Base-by-base conservation (phyloP, 2,113 vertebrate species). In the Brachirus orientalis region DNA sequence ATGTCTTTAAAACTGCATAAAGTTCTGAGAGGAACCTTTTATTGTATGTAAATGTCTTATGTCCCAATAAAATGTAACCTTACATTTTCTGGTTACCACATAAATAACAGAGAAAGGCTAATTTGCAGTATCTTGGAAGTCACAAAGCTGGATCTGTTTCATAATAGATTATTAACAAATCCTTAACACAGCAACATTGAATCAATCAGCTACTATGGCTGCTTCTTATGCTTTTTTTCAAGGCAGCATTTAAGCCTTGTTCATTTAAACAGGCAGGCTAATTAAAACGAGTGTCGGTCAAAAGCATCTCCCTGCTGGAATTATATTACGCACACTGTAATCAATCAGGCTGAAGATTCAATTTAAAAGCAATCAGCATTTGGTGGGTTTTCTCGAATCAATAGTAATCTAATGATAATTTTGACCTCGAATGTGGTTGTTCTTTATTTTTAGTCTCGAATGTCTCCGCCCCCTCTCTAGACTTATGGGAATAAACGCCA, bases 301-400 rank as follows among this genome's bases (percentile, higher is more conserved):
- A 80, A 88, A 79, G 63, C 38, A 22, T 61, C 79, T 76, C 60
- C 55, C 28, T 6, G 22, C 55, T 51, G 62, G 80, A 88, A 89
- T 89, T 80, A 76, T 88, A 87, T 89, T 88, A 88, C 69, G 76
- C 47, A 18, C 50, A 17, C 74, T 14, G 20, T 73, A 81, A 93
- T 94, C 90, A 90, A 89, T 94, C 88, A 90, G 77, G 61, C 37
- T 61, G 16, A 38, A 77, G 84, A 93, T 92, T 92, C 52, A 82
- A 94, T 94, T 93, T 92, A 87, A 90, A 92, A 89, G 79, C 89
- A 90, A 92, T 94, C 88, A 89, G 88, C 64, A 50, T 88, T 84
- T 74, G 71, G 73, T 65, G 61, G 74, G 70, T 82, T 89, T 87
- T 86, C 70, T 65, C 56, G 22, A 76, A 91, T 93, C 91, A 77